Evolutionary conservation across 2,888 invertebrate species (phyloP), one percentile per base, ranked within the genome.

Genomic region (Agonopterix subpropinquella): DNA sequence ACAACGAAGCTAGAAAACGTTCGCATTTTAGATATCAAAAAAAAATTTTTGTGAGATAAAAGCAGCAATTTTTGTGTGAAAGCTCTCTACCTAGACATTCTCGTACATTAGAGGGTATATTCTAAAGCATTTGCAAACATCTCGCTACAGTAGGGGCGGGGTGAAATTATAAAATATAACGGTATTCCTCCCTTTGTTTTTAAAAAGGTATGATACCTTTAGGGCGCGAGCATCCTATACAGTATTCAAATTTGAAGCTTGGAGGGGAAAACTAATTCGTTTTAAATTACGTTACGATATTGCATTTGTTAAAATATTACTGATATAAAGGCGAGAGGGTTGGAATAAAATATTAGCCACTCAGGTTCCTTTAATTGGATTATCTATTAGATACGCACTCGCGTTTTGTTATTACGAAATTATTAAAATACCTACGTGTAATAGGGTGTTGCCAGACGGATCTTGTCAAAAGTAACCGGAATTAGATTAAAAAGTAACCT

Each of bases 251-350:
- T 87, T 82, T 71, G 13, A 13, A 42, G 42, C 42, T 13, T 55
- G 77, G 75, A 77, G 81, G 88, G 87, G 85, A 77, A 28, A 76
- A 78, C 87, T 88, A 88, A 88, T 88, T 88, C 73, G 84, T 83
- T 88, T 88, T 82, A 87, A 87, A 88, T 88, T 88, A 81, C 84
- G 79, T 86, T 86, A 85, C 82, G 82, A 85, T 88, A 88, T 87
- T 88, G 76, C 85, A 66, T 79, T 78, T 65, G 73, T 77, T 85
- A 75, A 83, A 81, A 80, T 87, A 84, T 86, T 65, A 78, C 77
- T 64, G 75, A 77, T 72, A 81, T 81, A 82, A 80, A 84, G 59
- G 59, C 62, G 61, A 82, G 81, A 80, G 83, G 84, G 82, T 77
- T 80, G 67, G 65, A 66, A 73, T 76, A 72, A 78, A 74, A 75